Evolutionary conservation across 2,888 invertebrate species (phyloP).

Genomic region (Drosophila formosana): DNA sequence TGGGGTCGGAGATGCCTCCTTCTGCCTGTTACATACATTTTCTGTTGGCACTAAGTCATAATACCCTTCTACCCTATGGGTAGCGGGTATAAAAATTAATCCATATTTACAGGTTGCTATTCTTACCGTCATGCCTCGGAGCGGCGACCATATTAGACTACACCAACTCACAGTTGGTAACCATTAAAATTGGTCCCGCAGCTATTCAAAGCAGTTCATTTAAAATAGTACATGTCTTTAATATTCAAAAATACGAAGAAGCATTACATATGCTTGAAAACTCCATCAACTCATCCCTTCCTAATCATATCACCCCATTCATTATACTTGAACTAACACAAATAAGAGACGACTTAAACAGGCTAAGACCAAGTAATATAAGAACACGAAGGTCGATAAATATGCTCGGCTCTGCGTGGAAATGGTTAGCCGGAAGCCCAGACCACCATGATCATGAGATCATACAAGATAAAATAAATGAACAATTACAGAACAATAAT

Average conservation of each 20-base stretch:
- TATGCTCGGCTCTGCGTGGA: conserved; percentile 7
- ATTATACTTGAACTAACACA: neutral
- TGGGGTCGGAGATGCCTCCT: too few species aligned
- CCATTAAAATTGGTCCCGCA: too few species aligned
- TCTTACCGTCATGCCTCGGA: too few species aligned
- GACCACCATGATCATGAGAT: conserved; percentile 4
- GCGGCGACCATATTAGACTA: too few species aligned
- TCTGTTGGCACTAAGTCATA: too few species aligned
- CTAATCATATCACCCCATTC: conserved; percentile 1
- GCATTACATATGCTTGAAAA: neutral
- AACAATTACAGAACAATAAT: conserved; percentile 7
- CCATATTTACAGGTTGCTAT: too few species aligned
- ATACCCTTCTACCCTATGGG: too few species aligned
- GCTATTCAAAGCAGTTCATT: neutral
- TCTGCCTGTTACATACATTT: too few species aligned
- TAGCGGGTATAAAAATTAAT: too few species aligned
- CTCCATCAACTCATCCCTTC: conserved; percentile 2
- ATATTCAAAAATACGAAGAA: neutral
- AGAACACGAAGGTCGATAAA: conserved; percentile 3
- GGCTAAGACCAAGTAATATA: neutral
- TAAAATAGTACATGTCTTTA: neutral
- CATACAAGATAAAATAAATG: neutral
- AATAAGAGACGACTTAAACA: conserved; percentile 3
- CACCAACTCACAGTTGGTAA: too few species aligned
- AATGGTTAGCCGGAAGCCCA: conserved; percentile 8